Percentiles rank a stretch among this genome's conserved stretches.
These are phyloP conservation scores for Callionymus lyra DNA, from an alignment of 2,113 vertebrate genomes.

Conservation along the genomic window DNA sequence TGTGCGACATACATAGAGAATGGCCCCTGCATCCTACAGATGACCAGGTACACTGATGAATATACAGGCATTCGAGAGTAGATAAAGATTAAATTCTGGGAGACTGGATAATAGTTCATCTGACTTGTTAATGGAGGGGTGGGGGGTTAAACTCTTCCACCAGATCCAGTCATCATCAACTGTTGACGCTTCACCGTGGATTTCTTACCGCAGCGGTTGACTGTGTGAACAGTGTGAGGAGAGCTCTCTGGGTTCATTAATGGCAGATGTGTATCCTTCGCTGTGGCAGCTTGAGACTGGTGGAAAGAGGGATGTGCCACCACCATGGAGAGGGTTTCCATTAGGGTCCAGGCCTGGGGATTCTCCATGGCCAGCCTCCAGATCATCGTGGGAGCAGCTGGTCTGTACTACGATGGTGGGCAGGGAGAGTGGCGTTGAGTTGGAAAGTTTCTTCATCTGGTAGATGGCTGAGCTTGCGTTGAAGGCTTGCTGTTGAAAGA, in stretches of 20 bases:
- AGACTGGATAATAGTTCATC: too few relatives aligned
- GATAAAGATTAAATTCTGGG: too few relatives aligned
- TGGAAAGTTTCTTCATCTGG: constrained; percentile 81
- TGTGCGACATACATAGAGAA: too few relatives aligned
- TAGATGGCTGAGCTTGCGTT: constrained; percentile 73
- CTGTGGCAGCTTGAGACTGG: constrained; percentile 28
- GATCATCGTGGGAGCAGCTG: constrained; percentile 32
- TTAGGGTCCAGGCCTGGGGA: constrained; percentile 36
- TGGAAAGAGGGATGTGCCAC: constrained; percentile 10
- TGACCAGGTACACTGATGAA: too few relatives aligned
- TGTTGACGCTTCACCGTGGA: too few relatives aligned
- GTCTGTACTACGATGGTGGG: constrained; percentile 37
- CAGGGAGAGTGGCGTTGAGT: constrained; percentile 15
- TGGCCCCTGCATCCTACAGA: too few relatives aligned
- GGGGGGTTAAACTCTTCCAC: too few relatives aligned
- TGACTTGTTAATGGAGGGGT: too few relatives aligned
- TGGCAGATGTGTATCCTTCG: constrained; percentile 12
- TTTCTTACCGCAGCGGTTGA: background rate
- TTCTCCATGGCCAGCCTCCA: background rate
- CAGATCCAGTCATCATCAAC: too few relatives aligned
- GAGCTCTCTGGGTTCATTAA: constrained; percentile 14
- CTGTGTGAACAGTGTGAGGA: constrained; percentile 25
- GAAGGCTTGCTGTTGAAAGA: constrained; percentile 76
- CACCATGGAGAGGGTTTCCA: constrained; percentile 10
- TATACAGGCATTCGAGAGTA: too few relatives aligned